Evolutionary conservation across 2,113 vertebrate species (phyloP).

Genomic region (Cottus gobio): DNA sequence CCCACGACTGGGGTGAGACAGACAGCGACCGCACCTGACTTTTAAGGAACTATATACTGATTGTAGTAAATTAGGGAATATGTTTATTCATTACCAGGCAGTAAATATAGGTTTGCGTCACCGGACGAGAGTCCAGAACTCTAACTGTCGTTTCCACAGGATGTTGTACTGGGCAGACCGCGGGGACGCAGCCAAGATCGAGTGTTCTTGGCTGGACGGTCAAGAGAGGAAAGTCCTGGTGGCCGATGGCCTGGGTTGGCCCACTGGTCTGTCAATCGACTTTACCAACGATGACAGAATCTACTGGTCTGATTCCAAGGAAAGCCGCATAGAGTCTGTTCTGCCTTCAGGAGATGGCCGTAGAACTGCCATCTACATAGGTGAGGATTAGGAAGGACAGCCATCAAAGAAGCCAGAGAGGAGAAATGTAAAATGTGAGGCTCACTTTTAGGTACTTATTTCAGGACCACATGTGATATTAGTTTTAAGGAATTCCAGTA

Average conservation of each 20-base stretch:
- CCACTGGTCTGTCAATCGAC: slow-evolving; percentile 91
- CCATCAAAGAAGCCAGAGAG: not conserved
- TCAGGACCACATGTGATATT: not conserved
- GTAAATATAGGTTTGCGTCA: not conserved
- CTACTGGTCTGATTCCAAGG: slow-evolving; percentile 95
- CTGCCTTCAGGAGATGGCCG: slow-evolving; percentile 89
- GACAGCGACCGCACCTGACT: not conserved
- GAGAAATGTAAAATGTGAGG: not conserved
- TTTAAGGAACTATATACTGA: not conserved
- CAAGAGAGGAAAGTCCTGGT: slow-evolving; percentile 86
- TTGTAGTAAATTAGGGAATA: not conserved
- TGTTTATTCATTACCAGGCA: not conserved
- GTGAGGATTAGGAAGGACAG: slow-evolving; percentile 70
- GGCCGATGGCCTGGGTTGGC: slow-evolving; percentile 88
- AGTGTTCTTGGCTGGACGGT: slow-evolving; percentile 93
- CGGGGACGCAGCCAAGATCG: slow-evolving; percentile 88
- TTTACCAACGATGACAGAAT: slow-evolving; percentile 90
- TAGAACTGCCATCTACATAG: slow-evolving; percentile 82
- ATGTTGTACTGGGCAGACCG: slow-evolving; percentile 94
- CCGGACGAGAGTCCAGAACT: not conserved
- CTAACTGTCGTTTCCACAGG: slow-evolving; percentile 67
- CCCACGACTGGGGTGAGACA: slow-evolving; percentile 88
- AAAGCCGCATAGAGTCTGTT: slow-evolving; percentile 91
- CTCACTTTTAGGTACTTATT: not conserved
- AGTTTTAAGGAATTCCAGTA: not conserved